Conservation (phyloP, 2,888 invertebrate species). For the Diplolepis rosae region DNA sequence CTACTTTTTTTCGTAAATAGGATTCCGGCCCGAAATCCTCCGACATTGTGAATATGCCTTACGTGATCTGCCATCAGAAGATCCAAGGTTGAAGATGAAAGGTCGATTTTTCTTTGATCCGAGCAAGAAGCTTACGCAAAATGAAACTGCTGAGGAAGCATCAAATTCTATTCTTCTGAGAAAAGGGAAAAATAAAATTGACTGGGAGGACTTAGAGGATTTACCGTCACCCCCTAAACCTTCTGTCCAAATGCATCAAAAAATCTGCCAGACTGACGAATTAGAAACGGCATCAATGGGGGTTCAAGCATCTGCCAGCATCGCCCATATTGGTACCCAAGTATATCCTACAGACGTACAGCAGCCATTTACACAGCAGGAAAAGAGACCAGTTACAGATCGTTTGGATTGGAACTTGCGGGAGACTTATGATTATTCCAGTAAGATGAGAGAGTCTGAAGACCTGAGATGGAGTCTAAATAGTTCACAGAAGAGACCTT, state of each 20-base stretch:
- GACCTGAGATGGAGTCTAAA: conserved; percentile 67
- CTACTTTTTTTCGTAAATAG: conserved; percentile 53
- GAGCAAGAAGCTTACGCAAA: conserved; percentile 48
- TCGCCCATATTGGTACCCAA: conserved; percentile 56
- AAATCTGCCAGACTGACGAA: conserved; percentile 69
- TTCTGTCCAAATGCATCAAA: conserved; percentile 61
- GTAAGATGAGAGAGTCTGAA: conserved; percentile 59
- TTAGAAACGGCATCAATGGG: conserved; percentile 48
- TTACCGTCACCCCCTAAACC: conserved; percentile 35
- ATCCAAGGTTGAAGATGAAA: conserved; percentile 68
- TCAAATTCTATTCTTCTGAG: conserved; percentile 69
- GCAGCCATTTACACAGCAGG: conserved; percentile 35
- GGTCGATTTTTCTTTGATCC: conserved; percentile 71
- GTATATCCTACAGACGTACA: conserved; percentile 51
- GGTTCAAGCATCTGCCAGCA: conserved; percentile 52
- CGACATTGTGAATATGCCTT: conserved; percentile 69
- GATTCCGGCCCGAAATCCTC: conserved; percentile 70
- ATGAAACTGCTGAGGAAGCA: conserved; percentile 43
- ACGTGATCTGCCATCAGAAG: conserved; percentile 67
- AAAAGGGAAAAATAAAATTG: conserved; percentile 60
- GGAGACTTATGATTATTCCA: conserved; percentile 60
- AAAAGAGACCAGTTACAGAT: conserved; percentile 65
- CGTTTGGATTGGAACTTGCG: conserved; percentile 68
- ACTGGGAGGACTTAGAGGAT: conserved; percentile 63
- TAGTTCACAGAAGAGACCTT: conserved; percentile 53